Conservation (phyloP, 2,888 invertebrate species). For the Brenthis ino region DNA sequence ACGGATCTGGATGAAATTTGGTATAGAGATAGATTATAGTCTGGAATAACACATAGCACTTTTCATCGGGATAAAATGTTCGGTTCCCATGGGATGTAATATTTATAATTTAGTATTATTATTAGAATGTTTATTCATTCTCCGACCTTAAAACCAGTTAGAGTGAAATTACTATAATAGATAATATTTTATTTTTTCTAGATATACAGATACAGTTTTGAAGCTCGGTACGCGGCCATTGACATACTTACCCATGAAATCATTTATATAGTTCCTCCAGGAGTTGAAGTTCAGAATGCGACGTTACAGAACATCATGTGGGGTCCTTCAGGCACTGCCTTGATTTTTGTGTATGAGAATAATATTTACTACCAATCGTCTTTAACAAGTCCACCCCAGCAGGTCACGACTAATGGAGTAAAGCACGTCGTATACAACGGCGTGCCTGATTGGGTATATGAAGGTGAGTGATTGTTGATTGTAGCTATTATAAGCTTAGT, state of each 20-base stretch:
- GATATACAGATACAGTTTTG: conserved; percentile 91
- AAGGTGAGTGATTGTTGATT: conserved; percentile 82
- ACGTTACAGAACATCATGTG: conserved; percentile 88
- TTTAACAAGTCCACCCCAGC: conserved; percentile 66
- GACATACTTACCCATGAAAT: conserved; percentile 80
- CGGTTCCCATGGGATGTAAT: no score
- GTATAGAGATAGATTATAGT: no score
- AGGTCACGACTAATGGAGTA: conserved; percentile 85
- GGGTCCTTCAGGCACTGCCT: conserved; percentile 87
- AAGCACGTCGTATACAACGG: conserved; percentile 89
- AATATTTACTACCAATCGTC: conserved; percentile 89
- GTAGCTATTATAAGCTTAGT: no score
- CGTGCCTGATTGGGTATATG: conserved; percentile 97
- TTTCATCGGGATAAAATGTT: no score
- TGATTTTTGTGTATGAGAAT: conserved; percentile 88
- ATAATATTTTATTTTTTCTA: conserved; percentile 52
- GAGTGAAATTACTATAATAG: no score
- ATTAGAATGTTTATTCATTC: no score
- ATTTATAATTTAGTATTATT: no score
- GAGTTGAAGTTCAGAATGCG: conserved; percentile 58
- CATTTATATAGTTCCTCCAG: conserved; percentile 56
- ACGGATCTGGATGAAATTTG: no score
- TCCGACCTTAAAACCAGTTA: no score
- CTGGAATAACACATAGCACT: no score
- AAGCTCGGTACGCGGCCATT: conserved; percentile 87